Conservation (phyloP, 2,113 vertebrate species). For the Lepus americanus region DNA sequence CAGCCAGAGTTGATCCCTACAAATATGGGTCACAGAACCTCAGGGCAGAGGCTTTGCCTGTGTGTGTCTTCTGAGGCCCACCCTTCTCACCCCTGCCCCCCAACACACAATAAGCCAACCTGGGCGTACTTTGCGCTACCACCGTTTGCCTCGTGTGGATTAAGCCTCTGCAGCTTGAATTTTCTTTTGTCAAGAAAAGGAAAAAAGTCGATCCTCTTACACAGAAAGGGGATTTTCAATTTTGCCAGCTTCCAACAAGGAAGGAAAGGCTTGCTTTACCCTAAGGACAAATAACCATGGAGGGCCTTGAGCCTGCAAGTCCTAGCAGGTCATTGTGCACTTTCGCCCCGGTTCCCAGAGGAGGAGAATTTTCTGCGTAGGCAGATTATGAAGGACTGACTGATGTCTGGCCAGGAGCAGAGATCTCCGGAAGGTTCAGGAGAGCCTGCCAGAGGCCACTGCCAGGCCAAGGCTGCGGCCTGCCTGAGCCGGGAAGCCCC, state of each 20-base stretch:
- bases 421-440: not conserved
- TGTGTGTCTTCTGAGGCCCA: not conserved
- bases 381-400: not conserved
- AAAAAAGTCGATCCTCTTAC: constrained; percentile 33
- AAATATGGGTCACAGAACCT: not conserved
- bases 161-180: constrained; percentile 8
- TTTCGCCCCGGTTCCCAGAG: not conserved
- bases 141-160: not conserved
- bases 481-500: not conserved
- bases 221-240: constrained; percentile 41
- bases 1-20: not conserved
- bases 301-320: not conserved
- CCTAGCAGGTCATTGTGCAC: not conserved
- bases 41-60: not conserved
- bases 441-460: not conserved
- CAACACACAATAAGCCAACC: not conserved
- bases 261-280: constrained; percentile 20
- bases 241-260: constrained; percentile 28
- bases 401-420: not conserved
- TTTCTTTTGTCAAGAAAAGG: constrained; percentile 56
- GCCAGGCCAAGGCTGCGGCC: not conserved
- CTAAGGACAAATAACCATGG: not conserved
- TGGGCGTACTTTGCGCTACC: not conserved
- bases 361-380: not conserved
- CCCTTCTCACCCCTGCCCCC: not conserved